phyloP scores from a whole-genome alignment of 37 sponge, comb jelly and placozoan species.

The Crambe crambe region DNA sequence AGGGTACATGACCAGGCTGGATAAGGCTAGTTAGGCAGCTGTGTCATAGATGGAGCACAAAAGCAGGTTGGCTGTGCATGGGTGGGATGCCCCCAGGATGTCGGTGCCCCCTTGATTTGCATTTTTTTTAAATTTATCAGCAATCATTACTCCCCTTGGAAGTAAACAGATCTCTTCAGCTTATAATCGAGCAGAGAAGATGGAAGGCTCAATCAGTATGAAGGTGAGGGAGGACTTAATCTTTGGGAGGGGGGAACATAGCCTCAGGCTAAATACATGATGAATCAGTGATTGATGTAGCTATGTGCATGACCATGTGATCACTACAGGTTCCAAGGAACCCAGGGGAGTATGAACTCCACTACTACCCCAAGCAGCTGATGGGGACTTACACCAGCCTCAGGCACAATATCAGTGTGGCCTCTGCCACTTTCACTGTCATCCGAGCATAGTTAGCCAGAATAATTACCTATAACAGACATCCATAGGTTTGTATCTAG shows the following conservation, averaged over 20 bases:
- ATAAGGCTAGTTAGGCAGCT: no score
- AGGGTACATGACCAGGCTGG: no score
- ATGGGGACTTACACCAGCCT: conserved; percentile 15
- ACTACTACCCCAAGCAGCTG: conserved; percentile 60
- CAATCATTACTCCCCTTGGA: background rate
- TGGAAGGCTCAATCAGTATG: background rate
- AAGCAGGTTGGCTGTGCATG: no score
- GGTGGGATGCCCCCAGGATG: no score
- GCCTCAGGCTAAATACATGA: no score
- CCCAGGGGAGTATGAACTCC: conserved; percentile 61
- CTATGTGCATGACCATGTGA: background rate
- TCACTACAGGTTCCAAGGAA: conserved; percentile 41
- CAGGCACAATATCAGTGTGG: conserved; percentile 24
- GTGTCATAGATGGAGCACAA: no score
- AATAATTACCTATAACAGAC: no score
- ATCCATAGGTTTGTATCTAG: no score
- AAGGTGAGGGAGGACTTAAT: conserved; percentile 9
- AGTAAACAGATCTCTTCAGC: background rate
- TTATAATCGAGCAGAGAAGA: background rate
- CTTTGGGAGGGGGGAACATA: no score
- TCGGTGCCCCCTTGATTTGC: no score
- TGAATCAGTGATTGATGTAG: background rate
- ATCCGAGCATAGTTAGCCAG: background rate
- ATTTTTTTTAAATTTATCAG: no score
- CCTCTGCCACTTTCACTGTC: conserved; percentile 35